Base-by-base conservation (phyloP, 2,797 vertebrate genomes). In the Macropus fuliginosus region DNA sequence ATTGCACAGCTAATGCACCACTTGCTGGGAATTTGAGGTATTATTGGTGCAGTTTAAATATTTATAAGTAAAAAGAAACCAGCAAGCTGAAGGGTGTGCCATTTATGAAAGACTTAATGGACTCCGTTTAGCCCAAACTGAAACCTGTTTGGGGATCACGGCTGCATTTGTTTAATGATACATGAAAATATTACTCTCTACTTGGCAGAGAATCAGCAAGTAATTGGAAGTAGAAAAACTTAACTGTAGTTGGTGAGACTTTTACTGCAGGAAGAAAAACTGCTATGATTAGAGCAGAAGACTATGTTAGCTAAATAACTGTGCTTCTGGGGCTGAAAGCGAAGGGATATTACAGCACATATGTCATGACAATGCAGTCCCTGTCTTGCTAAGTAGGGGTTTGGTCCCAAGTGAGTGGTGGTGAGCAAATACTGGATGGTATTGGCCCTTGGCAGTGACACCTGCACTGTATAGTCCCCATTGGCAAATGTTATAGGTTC, bases 1-100 rank as follows among this genome's bases (percentile, higher is more conserved):
- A 56, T 34, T 96, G 92, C 96, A 3, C 29, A 97, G 93, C 91
- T 98, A 97, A 97, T 96, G 96, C 29, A 91, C 50, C 31, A 54
- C 91, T 98, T 98, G 92, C 96, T 98, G 96, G 94, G 96, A 98
- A 98, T 93, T 92, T 94, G 95, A 97, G 94, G 46, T 92, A 97
- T 98, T 98, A 98, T 97, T 92, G 96, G 1, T 81, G 0, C 90
- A n/a, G 96, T 98, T 98, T 96, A 98, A 98, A 98, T 97, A 97
- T 98, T 98, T 98, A 97, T 98, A 93, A 98, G 96, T 91, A 96
- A 90, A 95, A 96, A 95, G 96, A 96, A 96, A 97, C 92, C 56
- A 52, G 91, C 95, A 97, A 96, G 96, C 96, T 97, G 95, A 98
- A 96, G 98, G 97, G 95, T 91, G 93, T 93, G 55, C 93, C 54